Percentiles rank a stretch among this genome's conserved stretches.
Conservation (phyloP, 2,113 vertebrate species). For the Hydropotes inermis region DNA sequence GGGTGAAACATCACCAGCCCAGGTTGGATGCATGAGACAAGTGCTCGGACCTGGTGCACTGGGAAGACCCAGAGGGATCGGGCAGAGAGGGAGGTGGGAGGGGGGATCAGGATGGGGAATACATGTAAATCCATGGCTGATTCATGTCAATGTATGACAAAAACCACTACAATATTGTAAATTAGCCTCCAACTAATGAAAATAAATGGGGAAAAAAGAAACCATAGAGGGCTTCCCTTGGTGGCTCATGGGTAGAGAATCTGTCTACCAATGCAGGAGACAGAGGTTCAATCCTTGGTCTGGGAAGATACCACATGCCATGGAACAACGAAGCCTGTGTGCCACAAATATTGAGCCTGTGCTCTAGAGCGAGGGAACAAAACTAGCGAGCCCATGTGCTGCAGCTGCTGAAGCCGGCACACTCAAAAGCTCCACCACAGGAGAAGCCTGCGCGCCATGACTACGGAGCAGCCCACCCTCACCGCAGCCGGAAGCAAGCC, state of each 20-base stretch:
- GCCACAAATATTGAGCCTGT: background rate
- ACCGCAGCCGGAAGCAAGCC: background rate
- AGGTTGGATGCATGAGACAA: too few species aligned
- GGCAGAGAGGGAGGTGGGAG: too few species aligned
- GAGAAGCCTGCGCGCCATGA: background rate
- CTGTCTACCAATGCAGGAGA: background rate
- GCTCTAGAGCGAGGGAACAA: background rate
- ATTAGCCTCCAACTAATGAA: too few species aligned
- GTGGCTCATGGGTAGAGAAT: background rate
- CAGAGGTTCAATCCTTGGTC: background rate
- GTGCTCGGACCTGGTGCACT: too few species aligned
- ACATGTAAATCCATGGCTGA: too few species aligned
- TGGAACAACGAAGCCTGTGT: rapidly evolving
- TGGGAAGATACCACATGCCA: background rate
- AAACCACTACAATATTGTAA: too few species aligned
- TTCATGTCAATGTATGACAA: too few species aligned
- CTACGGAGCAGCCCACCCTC: background rate
- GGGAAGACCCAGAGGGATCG: too few species aligned
- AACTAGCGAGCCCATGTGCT: background rate
- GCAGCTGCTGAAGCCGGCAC: background rate
- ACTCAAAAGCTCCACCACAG: background rate
- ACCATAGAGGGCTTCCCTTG: background rate
- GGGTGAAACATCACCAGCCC: too few species aligned
- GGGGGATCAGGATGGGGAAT: too few species aligned
- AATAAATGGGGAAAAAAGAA: too few species aligned